A percentile compares a stretch with the other conserved stretches of the same genome.
phyloP scores from a whole-genome alignment of 2,888 invertebrate species.

The Didymodactylos carnosus region DNA sequence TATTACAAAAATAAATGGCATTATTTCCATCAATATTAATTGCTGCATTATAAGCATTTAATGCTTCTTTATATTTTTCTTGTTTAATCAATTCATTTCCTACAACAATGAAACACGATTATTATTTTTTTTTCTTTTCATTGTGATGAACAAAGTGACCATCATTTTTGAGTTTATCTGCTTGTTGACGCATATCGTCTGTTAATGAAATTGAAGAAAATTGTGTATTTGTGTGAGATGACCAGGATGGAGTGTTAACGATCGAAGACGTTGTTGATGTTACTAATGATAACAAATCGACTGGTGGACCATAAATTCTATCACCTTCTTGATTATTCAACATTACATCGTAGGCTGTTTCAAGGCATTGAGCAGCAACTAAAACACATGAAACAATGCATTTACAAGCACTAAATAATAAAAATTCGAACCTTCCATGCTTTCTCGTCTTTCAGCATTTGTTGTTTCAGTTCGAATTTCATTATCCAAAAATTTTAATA shows the following conservation, averaged over 20 bases:
- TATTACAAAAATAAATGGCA: slow-evolving; percentile 81
- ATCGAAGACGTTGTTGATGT: background rate
- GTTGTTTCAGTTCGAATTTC: slow-evolving; percentile 2
- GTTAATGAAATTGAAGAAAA: background rate
- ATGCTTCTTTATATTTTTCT: slow-evolving; percentile 54
- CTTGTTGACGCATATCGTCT: slow-evolving; percentile 1
- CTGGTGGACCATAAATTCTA: background rate
- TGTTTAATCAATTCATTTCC: slow-evolving; percentile 56
- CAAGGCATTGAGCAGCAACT: slow-evolving; percentile 13
- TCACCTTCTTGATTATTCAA: background rate
- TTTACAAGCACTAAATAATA: slow-evolving; percentile 2
- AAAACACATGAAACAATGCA: slow-evolving; percentile 6
- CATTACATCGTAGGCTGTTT: slow-evolving; percentile 11
- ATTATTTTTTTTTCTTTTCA: too few species aligned
- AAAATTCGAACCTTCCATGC: slow-evolving; percentile 4
- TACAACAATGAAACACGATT: too few species aligned
- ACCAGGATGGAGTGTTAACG: background rate
- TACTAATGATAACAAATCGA: background rate
- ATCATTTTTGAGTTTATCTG: slow-evolving; percentile 12
- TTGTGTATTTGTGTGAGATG: slow-evolving; percentile 1
- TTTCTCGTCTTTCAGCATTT: slow-evolving; percentile 6
- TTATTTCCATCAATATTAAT: slow-evolving; percentile 66
- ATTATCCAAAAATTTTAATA: slow-evolving; percentile 7
- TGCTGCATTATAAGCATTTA: slow-evolving; percentile 65
- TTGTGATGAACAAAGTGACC: too few species aligned